These are phyloP conservation scores for Cynopterus sphinx DNA, from an alignment of 2,797 vertebrate species.

Conservation along the genomic window DNA sequence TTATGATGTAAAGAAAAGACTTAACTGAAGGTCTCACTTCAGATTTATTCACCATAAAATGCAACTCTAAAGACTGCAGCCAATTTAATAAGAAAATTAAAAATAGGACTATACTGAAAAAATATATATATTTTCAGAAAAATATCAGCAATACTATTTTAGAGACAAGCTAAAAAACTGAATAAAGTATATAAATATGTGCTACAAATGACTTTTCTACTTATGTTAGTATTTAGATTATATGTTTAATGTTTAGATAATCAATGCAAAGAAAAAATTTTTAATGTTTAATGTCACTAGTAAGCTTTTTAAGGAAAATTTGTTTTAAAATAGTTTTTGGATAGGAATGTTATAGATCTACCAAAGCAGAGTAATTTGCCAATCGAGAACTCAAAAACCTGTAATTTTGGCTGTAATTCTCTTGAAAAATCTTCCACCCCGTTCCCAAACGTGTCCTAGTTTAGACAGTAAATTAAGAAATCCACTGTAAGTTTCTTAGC, in stretches of 20 bases:
- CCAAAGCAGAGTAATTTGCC: neutral
- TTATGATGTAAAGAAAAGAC: neutral
- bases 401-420: neutral
- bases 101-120: neutral
- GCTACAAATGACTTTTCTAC: neutral
- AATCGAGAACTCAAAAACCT: neutral
- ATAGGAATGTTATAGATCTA: neutral
- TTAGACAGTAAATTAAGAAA: slow-evolving; percentile 14
- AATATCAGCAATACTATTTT: neutral
- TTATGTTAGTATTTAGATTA: neutral
- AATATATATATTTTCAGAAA: neutral
- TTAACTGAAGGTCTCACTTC: neutral
- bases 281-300: neutral
- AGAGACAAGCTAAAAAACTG: neutral
- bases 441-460: neutral
- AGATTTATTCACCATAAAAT: neutral
- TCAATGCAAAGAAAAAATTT: neutral
- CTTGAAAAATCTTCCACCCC: neutral
- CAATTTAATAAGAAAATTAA: slow-evolving; percentile 8
- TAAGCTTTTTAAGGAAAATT: neutral
- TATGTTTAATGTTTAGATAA: neutral
- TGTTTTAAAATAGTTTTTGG: neutral
- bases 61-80: neutral
- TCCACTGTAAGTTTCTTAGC: neutral
- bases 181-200: neutral